Conservation (phyloP, 2,888 invertebrate species). For the Meghimatium bilineatum region DNA sequence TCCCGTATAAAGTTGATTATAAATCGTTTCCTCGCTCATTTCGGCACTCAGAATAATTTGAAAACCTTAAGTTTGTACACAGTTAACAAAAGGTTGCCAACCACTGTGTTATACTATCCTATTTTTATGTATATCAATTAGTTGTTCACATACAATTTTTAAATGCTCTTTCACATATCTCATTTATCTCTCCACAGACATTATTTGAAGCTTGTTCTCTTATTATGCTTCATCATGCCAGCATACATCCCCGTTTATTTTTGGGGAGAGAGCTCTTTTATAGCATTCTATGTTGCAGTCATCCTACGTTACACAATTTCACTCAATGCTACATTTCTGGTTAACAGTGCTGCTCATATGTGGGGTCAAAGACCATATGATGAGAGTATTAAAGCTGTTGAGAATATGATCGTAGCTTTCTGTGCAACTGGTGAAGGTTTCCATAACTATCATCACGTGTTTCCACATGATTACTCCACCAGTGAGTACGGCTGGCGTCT, state of each 20-base stretch:
- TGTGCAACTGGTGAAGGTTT: slow-evolving; percentile 84
- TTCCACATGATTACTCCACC: no score
- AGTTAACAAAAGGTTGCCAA: no score
- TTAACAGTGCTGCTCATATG: slow-evolving; percentile 96
- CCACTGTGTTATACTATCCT: no score
- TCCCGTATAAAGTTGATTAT: no score
- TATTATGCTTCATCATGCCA: slow-evolving; percentile 89
- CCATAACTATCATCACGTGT: no score
- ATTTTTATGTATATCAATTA: no score
- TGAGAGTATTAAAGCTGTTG: slow-evolving; percentile 85
- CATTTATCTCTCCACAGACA: slow-evolving; percentile 79
- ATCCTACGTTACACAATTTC: slow-evolving; percentile 89
- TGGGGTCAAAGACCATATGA: slow-evolving; percentile 96
- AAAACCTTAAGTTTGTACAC: no score
- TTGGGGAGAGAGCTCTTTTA: slow-evolving; percentile 88
- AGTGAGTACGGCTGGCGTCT: no score
- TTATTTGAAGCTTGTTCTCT: slow-evolving; percentile 86
- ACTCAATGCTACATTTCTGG: slow-evolving; percentile 93
- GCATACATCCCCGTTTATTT: slow-evolving; percentile 87
- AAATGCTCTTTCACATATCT: no score
- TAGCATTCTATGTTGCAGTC: slow-evolving; percentile 88
- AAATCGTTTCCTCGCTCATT: no score
- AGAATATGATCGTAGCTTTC: slow-evolving; percentile 86
- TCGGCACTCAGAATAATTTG: no score
- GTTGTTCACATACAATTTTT: no score